Percentiles rank a stretch among this genome's conserved stretches.
These are phyloP conservation scores for Lasius fuliginosus DNA, from an alignment of 2,888 invertebrate genomes.

Conservation along the genomic window DNA sequence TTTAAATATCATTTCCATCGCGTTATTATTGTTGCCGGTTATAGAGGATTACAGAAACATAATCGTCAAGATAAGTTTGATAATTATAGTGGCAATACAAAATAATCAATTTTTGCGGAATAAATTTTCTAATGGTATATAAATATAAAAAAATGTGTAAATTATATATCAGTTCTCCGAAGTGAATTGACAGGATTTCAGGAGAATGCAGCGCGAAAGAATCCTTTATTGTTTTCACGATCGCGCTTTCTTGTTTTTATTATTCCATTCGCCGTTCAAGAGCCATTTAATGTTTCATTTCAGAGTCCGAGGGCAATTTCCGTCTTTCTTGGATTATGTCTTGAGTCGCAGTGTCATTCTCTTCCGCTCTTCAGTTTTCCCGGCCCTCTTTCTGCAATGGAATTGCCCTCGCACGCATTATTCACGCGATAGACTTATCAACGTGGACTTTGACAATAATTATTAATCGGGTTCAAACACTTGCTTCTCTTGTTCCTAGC, in stretches of 20 bases:
- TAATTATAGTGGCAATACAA: no score
- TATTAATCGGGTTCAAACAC: conserved; percentile 28
- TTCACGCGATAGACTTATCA: conserved; percentile 49
- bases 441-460: conserved; percentile 65
- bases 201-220: not conserved
- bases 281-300: conserved; percentile 11
- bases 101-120: no score
- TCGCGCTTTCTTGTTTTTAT: not conserved
- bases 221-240: not conserved
- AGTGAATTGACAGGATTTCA: not conserved
- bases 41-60: not conserved
- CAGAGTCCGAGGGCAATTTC: not conserved
- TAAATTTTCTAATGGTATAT: not conserved
- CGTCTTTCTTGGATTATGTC: conserved; percentile 6
- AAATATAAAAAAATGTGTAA: not conserved
- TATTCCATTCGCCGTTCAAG: conserved; percentile 8
- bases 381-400: not conserved
- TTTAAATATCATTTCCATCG: not conserved
- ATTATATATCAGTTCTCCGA: not conserved
- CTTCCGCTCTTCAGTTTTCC: conserved; percentile 3
- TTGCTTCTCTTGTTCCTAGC: conserved; percentile 2
- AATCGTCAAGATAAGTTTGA: no score
- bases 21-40: not conserved
- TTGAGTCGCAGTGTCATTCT: not conserved
- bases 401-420: not conserved